Evolutionary conservation across 2,888 invertebrate genomes (phyloP), one percentile per base, ranked within the genome.

Genomic region (Apotomis betuletana): DNA sequence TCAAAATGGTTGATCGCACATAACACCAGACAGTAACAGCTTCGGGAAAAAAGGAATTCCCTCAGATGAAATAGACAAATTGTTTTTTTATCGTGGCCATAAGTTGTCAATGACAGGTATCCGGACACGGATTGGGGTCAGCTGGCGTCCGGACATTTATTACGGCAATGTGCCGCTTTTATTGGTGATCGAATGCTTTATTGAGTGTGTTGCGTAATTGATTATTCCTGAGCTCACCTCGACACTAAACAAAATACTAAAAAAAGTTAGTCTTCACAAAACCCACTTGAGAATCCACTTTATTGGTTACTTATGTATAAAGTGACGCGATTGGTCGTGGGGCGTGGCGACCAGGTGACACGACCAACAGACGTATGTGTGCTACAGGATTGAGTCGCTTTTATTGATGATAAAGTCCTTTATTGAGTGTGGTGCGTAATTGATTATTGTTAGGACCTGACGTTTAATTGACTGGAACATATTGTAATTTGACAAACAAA

Each of bases 81-180:
- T 58, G 65, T 13, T 4, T 52, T 41, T 58, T 51, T 67, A 52
- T 52, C 10, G 41, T 51, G 46, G 15, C 51, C 13, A 59, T 41
- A 59, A 38, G 67, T 67, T 59, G 52, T 67, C 59, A 41, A 41
- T 12, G 64, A 27, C 65, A 65, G 65, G 65, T 65, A 41, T 38
- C 57, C 13, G 57, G 44, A 36, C 3, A 8, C 38, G 57, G 52
- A 63, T 55, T 49, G 60, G 54, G 65, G 70, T 65, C 70, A 65
- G 38, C 13, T 15, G 46, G 36, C 44, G 46, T 68, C 13, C 52
- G 46, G 58, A 51, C 63, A 59, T 59, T 64, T 61, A 61, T 69
- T 54, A 58, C 46, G 27, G 13, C 41, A 54, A 70, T 13, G 36
- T 46, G 57, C 15, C 52, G 15, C 27, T 38, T 70, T 70, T 65